These are phyloP conservation scores for Ichneumoninae sp. DNA, from an alignment of 2,888 invertebrate species.

Conservation along the genomic window DNA sequence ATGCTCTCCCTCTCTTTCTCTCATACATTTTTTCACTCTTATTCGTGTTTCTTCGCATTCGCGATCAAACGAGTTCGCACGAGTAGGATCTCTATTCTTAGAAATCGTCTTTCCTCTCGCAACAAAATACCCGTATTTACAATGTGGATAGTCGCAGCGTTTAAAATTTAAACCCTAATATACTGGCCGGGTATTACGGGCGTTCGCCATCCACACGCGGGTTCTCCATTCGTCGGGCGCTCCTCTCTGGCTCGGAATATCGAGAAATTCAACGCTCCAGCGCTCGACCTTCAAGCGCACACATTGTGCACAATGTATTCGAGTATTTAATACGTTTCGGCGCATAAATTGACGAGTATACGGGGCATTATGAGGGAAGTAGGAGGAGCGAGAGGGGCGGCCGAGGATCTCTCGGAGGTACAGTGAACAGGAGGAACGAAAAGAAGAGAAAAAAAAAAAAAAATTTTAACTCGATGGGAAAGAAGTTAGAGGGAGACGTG, in stretches of 20 bases:
- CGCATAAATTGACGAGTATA: slow-evolving; percentile 83
- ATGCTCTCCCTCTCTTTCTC: slow-evolving; percentile 7
- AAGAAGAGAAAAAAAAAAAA: slow-evolving; percentile 8
- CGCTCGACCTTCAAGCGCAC: slow-evolving; percentile 52
- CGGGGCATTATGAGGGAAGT: slow-evolving; percentile 80
- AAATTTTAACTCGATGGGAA: slow-evolving; percentile 32
- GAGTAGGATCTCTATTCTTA: slow-evolving; percentile 77
- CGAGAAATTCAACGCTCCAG: slow-evolving; percentile 61
- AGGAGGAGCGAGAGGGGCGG: slow-evolving; percentile 68
- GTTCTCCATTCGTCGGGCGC: slow-evolving; percentile 54
- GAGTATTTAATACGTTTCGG: slow-evolving; percentile 82
- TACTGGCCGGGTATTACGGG: slow-evolving; percentile 70
- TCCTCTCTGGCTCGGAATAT: slow-evolving; percentile 43
- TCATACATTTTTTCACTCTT: slow-evolving; percentile 10
- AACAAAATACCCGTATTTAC: slow-evolving; percentile 79
- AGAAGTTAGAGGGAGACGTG: slow-evolving; percentile 58
- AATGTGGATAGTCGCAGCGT: slow-evolving; percentile 80
- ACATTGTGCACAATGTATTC: slow-evolving; percentile 69
- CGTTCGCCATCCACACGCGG: slow-evolving; percentile 41
- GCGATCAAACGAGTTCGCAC: slow-evolving; percentile 59
- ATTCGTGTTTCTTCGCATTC: slow-evolving; percentile 36
- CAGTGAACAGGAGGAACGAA: slow-evolving; percentile 36
- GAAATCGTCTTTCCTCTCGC: slow-evolving; percentile 73
- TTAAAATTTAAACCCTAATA: slow-evolving; percentile 82
- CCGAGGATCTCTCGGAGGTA: slow-evolving; percentile 40